A percentile compares a stretch with the other conserved stretches of the same genome.
Conservation (phyloP, 2,113 vertebrate genomes). For the Corvus hawaiiensis region DNA sequence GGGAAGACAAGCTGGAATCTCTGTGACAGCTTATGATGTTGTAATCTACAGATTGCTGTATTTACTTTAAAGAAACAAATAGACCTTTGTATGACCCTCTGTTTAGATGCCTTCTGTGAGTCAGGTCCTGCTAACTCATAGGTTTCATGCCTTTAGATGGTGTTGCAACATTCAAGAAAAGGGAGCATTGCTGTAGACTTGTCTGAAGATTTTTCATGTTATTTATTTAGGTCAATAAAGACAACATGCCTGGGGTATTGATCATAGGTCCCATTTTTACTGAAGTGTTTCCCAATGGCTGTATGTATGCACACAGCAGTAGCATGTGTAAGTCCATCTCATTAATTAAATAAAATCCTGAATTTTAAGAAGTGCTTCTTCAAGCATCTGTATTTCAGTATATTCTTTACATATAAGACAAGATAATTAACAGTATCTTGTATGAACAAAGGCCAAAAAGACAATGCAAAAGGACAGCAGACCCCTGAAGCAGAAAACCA, state of each 20-base stretch:
- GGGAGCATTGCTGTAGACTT: background rate
- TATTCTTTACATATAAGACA: background rate
- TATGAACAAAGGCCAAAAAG: background rate
- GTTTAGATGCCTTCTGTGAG: background rate
- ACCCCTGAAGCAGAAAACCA: background rate
- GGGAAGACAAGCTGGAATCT: background rate
- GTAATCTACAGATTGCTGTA: background rate
- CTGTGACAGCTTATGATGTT: background rate
- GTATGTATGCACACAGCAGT: background rate
- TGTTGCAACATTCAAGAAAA: background rate
- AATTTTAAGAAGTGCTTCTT: background rate
- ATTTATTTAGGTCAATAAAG: background rate
- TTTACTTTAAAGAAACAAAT: background rate
- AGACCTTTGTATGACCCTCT: background rate
- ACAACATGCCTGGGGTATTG: background rate
- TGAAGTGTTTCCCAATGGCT: background rate
- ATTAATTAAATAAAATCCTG: background rate
- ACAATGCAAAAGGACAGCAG: background rate
- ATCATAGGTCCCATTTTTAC: background rate
- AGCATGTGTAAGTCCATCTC: background rate
- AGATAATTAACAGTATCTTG: background rate
- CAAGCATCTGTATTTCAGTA: background rate
- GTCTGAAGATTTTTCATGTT: background rate
- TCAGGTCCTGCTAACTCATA: background rate
- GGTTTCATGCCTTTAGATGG: background rate